Evolutionary conservation across 2,888 invertebrate genomes (phyloP).

Genomic region (Acleris cristana): DNA sequence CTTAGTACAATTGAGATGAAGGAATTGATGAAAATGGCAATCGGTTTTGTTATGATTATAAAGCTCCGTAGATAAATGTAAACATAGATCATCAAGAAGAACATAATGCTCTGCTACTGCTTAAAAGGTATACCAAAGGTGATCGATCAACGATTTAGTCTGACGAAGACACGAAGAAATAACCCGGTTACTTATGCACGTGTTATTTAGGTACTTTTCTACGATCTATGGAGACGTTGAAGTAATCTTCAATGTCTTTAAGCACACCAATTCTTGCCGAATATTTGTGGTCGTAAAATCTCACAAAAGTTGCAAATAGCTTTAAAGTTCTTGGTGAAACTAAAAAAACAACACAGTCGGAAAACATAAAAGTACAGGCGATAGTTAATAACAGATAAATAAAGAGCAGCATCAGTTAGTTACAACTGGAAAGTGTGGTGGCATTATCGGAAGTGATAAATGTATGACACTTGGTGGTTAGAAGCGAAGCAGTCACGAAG

Average conservation of each 20-base stretch:
- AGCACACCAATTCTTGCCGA: conserved; percentile 19
- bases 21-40: neutral
- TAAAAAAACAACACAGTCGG: neutral
- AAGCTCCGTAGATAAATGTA: conserved; percentile 1
- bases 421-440: conserved; percentile 42
- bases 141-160: conserved; percentile 9
- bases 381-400: conserved; percentile 23
- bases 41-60: neutral
- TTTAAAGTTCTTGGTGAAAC: conserved; percentile 24
- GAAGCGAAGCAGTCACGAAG: conserved; percentile 64
- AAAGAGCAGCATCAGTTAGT: conserved; percentile 23
- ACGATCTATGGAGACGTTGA: neutral
- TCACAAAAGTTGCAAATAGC: conserved; percentile 14
- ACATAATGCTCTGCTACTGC: conserved; percentile 6
- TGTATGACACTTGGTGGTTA: conserved; percentile 45
- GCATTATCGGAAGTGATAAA: conserved; percentile 47
- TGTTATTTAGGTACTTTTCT: conserved; percentile 2
- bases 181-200: neutral
- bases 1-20: neutral
- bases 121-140: neutral
- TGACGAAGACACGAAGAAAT: neutral
- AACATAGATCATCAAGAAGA: neutral
- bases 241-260: conserved; percentile 7
- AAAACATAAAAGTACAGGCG: conserved; percentile 12
- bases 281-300: conserved; percentile 21